Evolutionary conservation across 1,140 invertebrate species (phyloP), one percentile per base, ranked within the genome.

Genomic region (Mya arenaria): DNA sequence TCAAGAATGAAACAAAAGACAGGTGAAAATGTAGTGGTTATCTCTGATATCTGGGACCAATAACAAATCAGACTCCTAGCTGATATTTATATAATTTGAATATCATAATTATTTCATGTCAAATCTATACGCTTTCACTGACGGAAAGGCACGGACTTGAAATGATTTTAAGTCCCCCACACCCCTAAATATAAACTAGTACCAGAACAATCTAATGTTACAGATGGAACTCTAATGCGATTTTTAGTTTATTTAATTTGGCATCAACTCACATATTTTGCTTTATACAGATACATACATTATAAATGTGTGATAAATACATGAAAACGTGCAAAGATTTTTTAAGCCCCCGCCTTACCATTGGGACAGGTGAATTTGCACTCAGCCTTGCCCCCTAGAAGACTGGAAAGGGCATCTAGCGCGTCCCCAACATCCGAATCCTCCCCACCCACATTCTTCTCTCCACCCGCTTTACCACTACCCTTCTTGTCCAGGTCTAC

Each of bases 321-420:
- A 8, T 4, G 19, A 1, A 1, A 52, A 3, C 4, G 2, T 52
- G 25, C 19, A 52, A 8, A 4, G 25, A 52, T 52, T 17, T 4
- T 23, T 52, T 23, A 52, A 52, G 19, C 1, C 25, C 19, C 25
- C 4, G 30, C n/a, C 44, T 28, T 65, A 52, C 55, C 66, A 55
- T 58, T 69, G 55, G 66, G 34, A 58, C 71, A 75, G 28, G 66
- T 17, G 44, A 58, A 79, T 66, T 36, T 68, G 32, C 65, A 69
- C 19, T 79, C 55, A 17, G 48, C 25, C 8, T 39, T 44, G 8
- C 62, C 55, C n/a, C 28, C 28, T 34, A 79, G 58, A 13, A 68
- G 25, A n/a, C 13, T 44, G 17, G 65, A 13, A 25, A 79, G 44
- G 25, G 55, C 44, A 39, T 78, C 52, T 28, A 52, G 55, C 15